phyloP scores from a whole-genome alignment of 1,140 invertebrate genomes.

The Trypoxylus dichotomus region DNA sequence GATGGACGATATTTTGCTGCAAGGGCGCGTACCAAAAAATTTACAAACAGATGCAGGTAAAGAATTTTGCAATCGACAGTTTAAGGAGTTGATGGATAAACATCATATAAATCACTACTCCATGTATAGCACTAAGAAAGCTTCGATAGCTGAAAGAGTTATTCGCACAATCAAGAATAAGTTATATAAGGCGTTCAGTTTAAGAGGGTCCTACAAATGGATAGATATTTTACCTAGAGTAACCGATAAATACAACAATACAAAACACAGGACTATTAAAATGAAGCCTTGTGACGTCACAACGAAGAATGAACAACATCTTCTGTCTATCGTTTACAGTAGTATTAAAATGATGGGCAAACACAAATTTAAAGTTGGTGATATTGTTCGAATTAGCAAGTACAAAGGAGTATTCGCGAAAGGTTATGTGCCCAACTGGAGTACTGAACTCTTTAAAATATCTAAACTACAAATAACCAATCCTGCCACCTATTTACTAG shows the following conservation, averaged over 20 bases:
- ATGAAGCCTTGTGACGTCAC: conserved; percentile 33
- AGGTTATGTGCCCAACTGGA: conserved; percentile 46
- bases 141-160: conserved; percentile 52
- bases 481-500: conserved; percentile 41
- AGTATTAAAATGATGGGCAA: conserved; percentile 27
- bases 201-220: conserved; percentile 24
- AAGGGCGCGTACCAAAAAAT: conserved; percentile 28
- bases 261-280: conserved; percentile 35
- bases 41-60: conserved; percentile 49
- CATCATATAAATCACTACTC: conserved; percentile 50
- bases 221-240: conserved; percentile 29
- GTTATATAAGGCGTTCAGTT: conserved; percentile 26
- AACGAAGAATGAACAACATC: conserved; percentile 15
- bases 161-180: conserved; percentile 51
- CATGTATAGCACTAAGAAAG: conserved; percentile 51
- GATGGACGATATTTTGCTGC: conserved; percentile 29
- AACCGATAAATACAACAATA: conserved; percentile 31
- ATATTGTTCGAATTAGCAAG: conserved; percentile 37
- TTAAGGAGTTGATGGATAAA: conserved; percentile 44
- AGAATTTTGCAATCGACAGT: conserved; percentile 47
- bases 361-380: conserved; percentile 33
- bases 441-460: conserved; percentile 47
- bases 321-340: conserved; percentile 27
- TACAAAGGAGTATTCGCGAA: conserved; percentile 44
- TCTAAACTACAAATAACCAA: conserved; percentile 38